Base-by-base conservation (phyloP, 2,797 vertebrate species). In the Mormyrops boulengeri region DNA sequence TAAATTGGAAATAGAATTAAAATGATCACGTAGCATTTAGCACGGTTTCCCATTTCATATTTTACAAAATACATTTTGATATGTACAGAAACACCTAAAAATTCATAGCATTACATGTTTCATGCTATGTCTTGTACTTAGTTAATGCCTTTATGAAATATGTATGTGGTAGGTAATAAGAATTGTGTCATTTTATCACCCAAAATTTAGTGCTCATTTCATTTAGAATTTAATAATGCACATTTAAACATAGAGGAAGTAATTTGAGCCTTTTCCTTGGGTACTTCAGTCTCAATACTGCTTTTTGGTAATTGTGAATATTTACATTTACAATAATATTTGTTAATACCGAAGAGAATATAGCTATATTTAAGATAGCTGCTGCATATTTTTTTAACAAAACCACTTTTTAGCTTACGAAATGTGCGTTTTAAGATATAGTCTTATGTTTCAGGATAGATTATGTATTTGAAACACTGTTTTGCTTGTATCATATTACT, bases 311-410 rank as follows among this genome's bases (percentile, higher is more conserved):
- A 85, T 52, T 85, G 44, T 49, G n/a, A 85, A 85, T 85, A 49
- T 85, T 52, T 12, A 49, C 49, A 49, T 85, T 85, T 85, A 82
- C 77, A 82, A 82, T 52, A 85, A 26, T 85, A 85, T 85, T 85
- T 85, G 82, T 52, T 49, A 26, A 85, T 49, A 85, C n/a, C 1
- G 49, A 85, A 49, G 49, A 49, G 49, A 52, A 49, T 85, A 52
- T 85, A 85, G 44, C 82, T 85, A 52, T 41, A 85, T 85, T 85
- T 85, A 85, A 85, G n/a, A 85, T 85, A 88, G 86, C 86, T 55
- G 86, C 55, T 88, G 50, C 86, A 38, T 41, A 60, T 38, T 88
- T 88, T 88, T 88, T 57, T 88, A 50, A 38, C 86, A n/a, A 26
- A 62, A 62, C 22, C 53, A 60, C 86, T 88, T 88, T 57, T 55